phyloP scores from a whole-genome alignment of 2,888 invertebrate species.

The Agrochola macilenta region DNA sequence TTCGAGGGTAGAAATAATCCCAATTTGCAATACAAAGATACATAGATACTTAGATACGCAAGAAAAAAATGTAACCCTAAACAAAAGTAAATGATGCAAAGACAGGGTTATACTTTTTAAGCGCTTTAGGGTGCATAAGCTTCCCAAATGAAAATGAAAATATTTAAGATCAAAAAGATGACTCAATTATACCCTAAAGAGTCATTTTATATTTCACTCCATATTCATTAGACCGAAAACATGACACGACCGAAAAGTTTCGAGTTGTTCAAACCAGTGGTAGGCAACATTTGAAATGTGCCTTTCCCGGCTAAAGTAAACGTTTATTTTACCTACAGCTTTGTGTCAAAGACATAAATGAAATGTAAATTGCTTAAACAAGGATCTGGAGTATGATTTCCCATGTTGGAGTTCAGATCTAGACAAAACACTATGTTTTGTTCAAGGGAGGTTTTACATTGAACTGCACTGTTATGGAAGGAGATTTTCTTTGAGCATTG shows the following conservation, averaged over 20 bases:
- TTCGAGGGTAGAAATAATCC: no score
- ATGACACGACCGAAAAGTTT: conserved; percentile 14
- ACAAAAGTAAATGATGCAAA: no score
- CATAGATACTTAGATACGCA: no score
- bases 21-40: no score
- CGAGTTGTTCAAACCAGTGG: conserved; percentile 52
- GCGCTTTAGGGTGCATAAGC: no score
- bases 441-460: conserved; percentile 30
- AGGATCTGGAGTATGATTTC: conserved; percentile 63
- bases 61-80: no score
- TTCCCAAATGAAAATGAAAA: not conserved
- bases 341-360: conserved; percentile 62
- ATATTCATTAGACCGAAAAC: conserved; percentile 6
- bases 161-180: not conserved
- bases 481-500: not conserved
- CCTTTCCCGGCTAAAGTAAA: conserved; percentile 42
- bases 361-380: conserved; percentile 65
- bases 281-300: conserved; percentile 48
- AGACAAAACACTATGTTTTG: conserved; percentile 18
- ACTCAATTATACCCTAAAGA: not conserved
- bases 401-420: conserved; percentile 43
- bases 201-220: not conserved
- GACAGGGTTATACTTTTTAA: no score
- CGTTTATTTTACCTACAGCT: conserved; percentile 61
- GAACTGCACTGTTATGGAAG: not conserved